Base-by-base conservation (phyloP, 2,113 vertebrate species). In the Alethe diademata region DNA sequence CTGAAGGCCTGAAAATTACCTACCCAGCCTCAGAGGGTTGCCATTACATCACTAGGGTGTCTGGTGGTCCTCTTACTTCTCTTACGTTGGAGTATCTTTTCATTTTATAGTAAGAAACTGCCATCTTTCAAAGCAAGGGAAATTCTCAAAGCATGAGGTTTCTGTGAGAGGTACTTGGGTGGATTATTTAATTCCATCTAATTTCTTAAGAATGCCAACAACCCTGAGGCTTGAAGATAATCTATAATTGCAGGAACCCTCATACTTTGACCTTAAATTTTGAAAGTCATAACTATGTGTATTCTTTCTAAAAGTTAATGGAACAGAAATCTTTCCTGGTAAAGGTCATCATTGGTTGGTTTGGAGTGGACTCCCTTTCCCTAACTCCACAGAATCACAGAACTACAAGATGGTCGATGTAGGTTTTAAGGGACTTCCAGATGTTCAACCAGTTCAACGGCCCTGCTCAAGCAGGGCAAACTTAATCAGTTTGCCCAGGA, bases 21-120 rank as follows among this genome's bases (percentile, higher is more conserved):
- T 65, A 9, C 3, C 1, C 2, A n/a, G 7, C 18, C 29, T 76
- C 35, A 72, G 19, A 67, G 3, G 4, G 2, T 17, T 8, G 24
- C 15, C 4, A 24, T 12, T 87, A 64, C 13, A 48, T 26, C 29
- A 24, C 8, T 45, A 36, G 8, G 7, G 8, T 40, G 8, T 90
- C 67, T 8, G 0, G 8, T 66, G 1, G 9, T 67, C 5, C 16
- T 67, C 17, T 75, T 72, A n/a, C 5, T 70, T 65, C 29, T 73
- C 23, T 60, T 22, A 76, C 5, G 8, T 12, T 64, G 40, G 5
- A 73, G 0, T 8, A 53, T 35, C 8, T 61, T 12, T 54, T 83
- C 20, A 25, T 47, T 69, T 29, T 47, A 19, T 9, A 28, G 15
- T 12, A 40, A 64, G 23, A 78, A 80, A 29, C 4, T 38, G 73